A percentile compares a stretch with the other conserved stretches of the same genome.
These are phyloP conservation scores for Myopa tessellatipennis DNA, from an alignment of 2,888 invertebrate species.

Conservation along the genomic window DNA sequence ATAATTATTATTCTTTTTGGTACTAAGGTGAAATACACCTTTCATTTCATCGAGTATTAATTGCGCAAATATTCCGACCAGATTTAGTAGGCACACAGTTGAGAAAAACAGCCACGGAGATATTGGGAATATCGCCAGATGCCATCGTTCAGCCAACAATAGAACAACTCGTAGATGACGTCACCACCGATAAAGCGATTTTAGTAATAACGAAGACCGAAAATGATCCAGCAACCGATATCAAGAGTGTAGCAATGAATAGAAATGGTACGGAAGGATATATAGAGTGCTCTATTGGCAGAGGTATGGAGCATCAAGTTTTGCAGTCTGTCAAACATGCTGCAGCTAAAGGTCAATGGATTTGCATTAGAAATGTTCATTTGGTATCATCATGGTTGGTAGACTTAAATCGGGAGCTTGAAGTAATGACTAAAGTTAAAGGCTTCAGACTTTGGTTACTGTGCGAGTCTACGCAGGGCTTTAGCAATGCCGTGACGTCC, in stretches of 20 bases:
- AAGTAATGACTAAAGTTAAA: constrained; percentile 66
- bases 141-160: constrained; percentile 62
- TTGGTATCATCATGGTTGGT: constrained; percentile 79
- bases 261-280: constrained; percentile 69
- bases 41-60: constrained; percentile 83
- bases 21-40: constrained; percentile 44
- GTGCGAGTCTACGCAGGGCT: constrained; percentile 82
- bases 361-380: constrained; percentile 85
- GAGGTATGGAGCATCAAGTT: constrained; percentile 79
- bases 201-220: constrained; percentile 89
- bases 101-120: constrained; percentile 68
- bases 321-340: constrained; percentile 72
- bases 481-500: constrained; percentile 81
- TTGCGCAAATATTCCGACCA: constrained; percentile 84
- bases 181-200: constrained; percentile 74
- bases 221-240: constrained; percentile 88
- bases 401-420: constrained; percentile 77
- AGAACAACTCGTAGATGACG: constrained; percentile 63
- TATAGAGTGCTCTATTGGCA: constrained; percentile 82
- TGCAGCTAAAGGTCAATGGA: constrained; percentile 77
- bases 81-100: constrained; percentile 85
- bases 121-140: constrained; percentile 71
- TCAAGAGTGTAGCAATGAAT: constrained; percentile 75
- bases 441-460: constrained; percentile 87
- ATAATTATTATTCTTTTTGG: background rate